Base-by-base conservation (phyloP, 30 jellyfish, hydroid and myxozoan genomes). In the Hydractinia symbiolongicarpus region DNA sequence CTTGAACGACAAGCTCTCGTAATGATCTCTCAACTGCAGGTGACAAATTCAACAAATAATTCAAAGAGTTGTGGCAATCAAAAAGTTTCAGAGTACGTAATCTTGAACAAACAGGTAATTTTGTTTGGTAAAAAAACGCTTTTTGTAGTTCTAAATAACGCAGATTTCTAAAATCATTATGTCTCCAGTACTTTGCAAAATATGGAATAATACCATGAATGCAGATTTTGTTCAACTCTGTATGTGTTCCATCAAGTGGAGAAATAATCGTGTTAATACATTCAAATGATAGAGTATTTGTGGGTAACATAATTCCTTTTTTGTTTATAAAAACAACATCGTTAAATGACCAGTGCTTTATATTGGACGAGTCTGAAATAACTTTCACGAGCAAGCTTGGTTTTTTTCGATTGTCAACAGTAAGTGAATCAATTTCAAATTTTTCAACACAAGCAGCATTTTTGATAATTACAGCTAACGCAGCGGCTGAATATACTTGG, bases 191-290 rank as follows among this genome's bases (percentile, higher is more conserved):
- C 30, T 30, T 77, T 8, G 78, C 77, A 54, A 8, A 15, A 76
- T 77, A 77, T 21, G 85, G 85, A 17, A 77, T 60, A 61, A 77
- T 77, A 15, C 85, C 85, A 77, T 77, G 79, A 5, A 77, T 53
- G 14, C 44, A 44, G 52, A 77, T 53, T 55, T 10, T 10, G 17
- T 77, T 64, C 4, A 77, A 11, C 30, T 60, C 56, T 19, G 40
- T 55, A 1, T 77, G 85, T 19, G 55, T 58, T 62, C 60, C 85
- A 60, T 77, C 77, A 16, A 77, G 30, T n/a, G 85, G 85, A 21
- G 85, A 77, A 5, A 55, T 60, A 49, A 19, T 6, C 1, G 85
- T 55, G 56, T 77, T 64, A 60, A 77, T 77, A 30, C 85, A 77
- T 10, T 50, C 51, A 55, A 77, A 77, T 62, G 85, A 54, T 9